phyloP scores from a whole-genome alignment of 1,140 invertebrate species.

The Glomeris maerens region DNA sequence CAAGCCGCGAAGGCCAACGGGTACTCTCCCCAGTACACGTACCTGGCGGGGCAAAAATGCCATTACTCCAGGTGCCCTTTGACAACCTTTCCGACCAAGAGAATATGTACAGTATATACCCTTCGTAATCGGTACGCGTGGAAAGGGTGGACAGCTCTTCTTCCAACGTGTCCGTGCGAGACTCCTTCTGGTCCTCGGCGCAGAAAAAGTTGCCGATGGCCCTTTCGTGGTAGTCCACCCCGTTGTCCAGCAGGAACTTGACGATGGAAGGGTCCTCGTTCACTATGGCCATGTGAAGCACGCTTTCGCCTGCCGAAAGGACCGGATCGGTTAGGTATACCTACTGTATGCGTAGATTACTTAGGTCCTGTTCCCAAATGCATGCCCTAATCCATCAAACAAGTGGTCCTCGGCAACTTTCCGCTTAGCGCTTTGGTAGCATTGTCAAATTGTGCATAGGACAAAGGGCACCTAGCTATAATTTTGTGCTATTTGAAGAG shows the following conservation, averaged over 20 bases:
- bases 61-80: too few relatives aligned
- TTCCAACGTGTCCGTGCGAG: constrained; percentile 66
- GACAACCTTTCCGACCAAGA: too few relatives aligned
- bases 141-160: constrained; percentile 83
- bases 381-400: too few relatives aligned
- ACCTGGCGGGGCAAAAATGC: constrained; percentile 38
- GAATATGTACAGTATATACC: too few relatives aligned
- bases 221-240: constrained; percentile 74
- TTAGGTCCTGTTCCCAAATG: too few relatives aligned
- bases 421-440: too few relatives aligned
- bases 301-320: constrained; percentile 53
- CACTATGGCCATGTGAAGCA: constrained; percentile 91
- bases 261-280: constrained; percentile 97
- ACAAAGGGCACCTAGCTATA: too few relatives aligned
- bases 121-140: constrained; percentile 80
- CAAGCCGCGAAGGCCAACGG: constrained; percentile 91
- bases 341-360: too few relatives aligned
- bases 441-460: too few relatives aligned
- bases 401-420: too few relatives aligned
- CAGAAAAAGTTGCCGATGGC: constrained; percentile 93
- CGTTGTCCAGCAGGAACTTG: constrained; percentile 82
- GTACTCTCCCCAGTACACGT: constrained; percentile 98
- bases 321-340: too few relatives aligned
- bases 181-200: constrained; percentile 90
- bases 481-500: too few relatives aligned